Evolutionary conservation across 1,140 invertebrate species (phyloP), one percentile per base, ranked within the genome.

Genomic region (Apis florea): DNA sequence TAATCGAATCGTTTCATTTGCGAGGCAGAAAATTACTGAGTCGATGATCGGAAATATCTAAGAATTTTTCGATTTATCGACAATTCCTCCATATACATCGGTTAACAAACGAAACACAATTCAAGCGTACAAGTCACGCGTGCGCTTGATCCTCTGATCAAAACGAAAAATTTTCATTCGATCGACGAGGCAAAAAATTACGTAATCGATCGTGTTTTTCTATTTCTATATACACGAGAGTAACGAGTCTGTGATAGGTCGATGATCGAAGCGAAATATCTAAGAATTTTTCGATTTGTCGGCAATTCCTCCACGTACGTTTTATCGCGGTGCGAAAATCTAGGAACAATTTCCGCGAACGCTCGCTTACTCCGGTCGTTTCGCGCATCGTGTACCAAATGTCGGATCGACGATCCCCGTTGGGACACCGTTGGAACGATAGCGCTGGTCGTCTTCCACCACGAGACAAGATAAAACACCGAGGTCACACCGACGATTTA

Each of bases 401-500:
- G 59, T 51, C 47, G 49, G 51, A 67, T 49, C 53, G 53, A 54
- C 59, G 61, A 47, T 67, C 40, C 12, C 49, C 71, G 59, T 51
- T 73, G 31, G 31, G 31, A 40, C 49, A 11, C 24, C 47, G 40
- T 5, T 21, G 58, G n/a, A 73, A 24, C 70, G 70, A 26, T 15
- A n/a, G 53, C 0, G 31, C 31, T 15, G 19, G 13, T 8, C n/a
- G 13, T 21, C 54, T 54, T 12, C 51, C 19, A 31, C 53, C 56
- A n/a, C 51, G 69, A 31, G 49, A 70, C 51, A 31, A 66, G 69
- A 40, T 24, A 47, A 40, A 75, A 77, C 9, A 63, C 51, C 26
- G 13, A 40, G n/a, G 31, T 47, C 66, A 49, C 49, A 63, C 68
- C 79, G 72, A 26, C 72, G 72, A 84, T 84, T 84, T 82, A 82